Base-by-base conservation (phyloP, 2,888 invertebrate genomes). In the Podabrus alpinus region DNA sequence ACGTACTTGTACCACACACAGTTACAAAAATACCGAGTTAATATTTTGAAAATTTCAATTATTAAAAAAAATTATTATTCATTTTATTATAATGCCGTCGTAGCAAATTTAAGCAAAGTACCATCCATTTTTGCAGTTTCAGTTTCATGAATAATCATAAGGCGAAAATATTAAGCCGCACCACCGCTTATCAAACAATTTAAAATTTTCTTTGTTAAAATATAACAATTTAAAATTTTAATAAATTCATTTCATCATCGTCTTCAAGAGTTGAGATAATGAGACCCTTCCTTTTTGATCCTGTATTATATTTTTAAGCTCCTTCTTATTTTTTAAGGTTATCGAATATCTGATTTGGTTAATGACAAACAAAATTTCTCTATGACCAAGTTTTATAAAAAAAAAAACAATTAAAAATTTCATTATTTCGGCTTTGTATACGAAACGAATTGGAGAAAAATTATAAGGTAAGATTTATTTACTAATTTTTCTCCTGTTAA, bases 1-100 rank as follows among this genome's bases (percentile, higher is more conserved):
- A 85, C 86, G 86, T 84, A 82, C 81, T 80, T 79, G 80, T 80
- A 82, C 83, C 85, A 79, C 85, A 85, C 78, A 76, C 79, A 76
- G 77, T 77, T 45, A n/a, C 45, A 45, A 45, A 45, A 45, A 45
- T 45, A n/a, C n/a, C 45, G n/a, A 45, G n/a, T 45, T 45, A 45
- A 45, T 45, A n/a, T 45, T 45, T 29, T n/a, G n/a, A 45, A 45
- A 45, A 45, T 29, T 29, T 29, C 3, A 45, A n/a, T n/a, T 45
- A 17, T 15, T 16, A 60, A 17, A 70, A 29, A 13, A 17, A 66
- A 71, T 64, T 66, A 66, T 21, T 13, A 25, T 71, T 66, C 45
- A 25, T 67, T 68, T 15, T 45, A 45, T 24, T 29, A 15, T 66
- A 70, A 21, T 17, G 19, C 74, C 66, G 74, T 68, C 25, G 25